Conservation (phyloP, 2,888 invertebrate genomes). For the Cyclophora albipunctata region DNA sequence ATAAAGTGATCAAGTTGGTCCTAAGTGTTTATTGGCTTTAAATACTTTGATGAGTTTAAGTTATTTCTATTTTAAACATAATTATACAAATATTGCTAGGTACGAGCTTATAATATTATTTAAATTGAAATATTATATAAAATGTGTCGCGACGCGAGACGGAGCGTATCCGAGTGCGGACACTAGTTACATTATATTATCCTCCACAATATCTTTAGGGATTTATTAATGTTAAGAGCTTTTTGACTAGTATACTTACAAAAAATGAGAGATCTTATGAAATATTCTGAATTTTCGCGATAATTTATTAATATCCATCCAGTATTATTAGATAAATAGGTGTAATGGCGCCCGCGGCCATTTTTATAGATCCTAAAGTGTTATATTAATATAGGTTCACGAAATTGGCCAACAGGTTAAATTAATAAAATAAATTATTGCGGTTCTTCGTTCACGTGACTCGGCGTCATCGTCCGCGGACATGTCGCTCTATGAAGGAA, state of each 20-base stretch:
- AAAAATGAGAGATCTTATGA: slow-evolving; percentile 67
- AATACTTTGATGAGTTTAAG: slow-evolving; percentile 6
- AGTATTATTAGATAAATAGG: slow-evolving; percentile 72
- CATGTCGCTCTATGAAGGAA: slow-evolving; percentile 1
- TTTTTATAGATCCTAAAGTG: slow-evolving; percentile 58
- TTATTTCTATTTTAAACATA: slow-evolving; percentile 10
- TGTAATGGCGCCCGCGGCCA: slow-evolving; percentile 47
- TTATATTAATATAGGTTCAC: slow-evolving; percentile 50
- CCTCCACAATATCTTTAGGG: slow-evolving; percentile 37
- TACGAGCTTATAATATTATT: slow-evolving; percentile 51
- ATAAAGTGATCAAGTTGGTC: slow-evolving; percentile 11
- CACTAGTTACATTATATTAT: slow-evolving; percentile 51
- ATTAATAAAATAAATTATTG: slow-evolving; percentile 11
- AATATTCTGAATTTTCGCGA: slow-evolving; percentile 65
- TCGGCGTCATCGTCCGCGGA: slow-evolving; percentile 37
- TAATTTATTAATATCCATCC: slow-evolving; percentile 71
- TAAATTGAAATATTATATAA: slow-evolving; percentile 33
- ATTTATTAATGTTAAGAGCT: slow-evolving; percentile 62
- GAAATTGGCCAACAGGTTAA: slow-evolving; percentile 44
- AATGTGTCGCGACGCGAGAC: slow-evolving; percentile 27
- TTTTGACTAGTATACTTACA: slow-evolving; percentile 69
- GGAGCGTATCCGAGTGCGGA: slow-evolving; percentile 31
- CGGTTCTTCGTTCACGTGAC: slow-evolving; percentile 6
- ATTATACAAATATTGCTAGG: slow-evolving; percentile 32
- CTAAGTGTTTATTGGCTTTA: slow-evolving; percentile 18